phyloP scores from a whole-genome alignment of 2,888 invertebrate genomes.

The Mycalesis mineus region DNA sequence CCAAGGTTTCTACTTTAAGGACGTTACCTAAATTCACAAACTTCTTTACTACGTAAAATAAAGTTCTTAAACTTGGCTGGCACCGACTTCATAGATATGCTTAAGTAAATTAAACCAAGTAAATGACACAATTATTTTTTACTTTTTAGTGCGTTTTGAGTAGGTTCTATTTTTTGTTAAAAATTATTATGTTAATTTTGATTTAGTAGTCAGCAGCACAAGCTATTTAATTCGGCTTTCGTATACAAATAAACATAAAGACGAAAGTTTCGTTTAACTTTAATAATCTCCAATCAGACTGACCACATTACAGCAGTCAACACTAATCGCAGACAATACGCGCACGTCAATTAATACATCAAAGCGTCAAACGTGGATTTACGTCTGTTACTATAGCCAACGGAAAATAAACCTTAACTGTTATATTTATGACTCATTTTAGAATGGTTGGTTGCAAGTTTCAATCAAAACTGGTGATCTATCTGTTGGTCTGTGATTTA shows the following conservation, averaged over 20 bases:
- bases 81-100: no score
- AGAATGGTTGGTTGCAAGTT: neutral
- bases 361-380: slow-evolving; percentile 24
- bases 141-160: no score
- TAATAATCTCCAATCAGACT: slow-evolving; percentile 25
- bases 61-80: no score
- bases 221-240: no score
- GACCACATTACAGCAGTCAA: slow-evolving; percentile 15
- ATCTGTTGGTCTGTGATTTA: neutral
- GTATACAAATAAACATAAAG: neutral
- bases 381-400: neutral
- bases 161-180: no score
- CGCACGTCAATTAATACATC: slow-evolving; percentile 22
- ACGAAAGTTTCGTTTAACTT: slow-evolving; percentile 4
- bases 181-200: no score
- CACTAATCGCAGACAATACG: slow-evolving; percentile 15
- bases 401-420: neutral
- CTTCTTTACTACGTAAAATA: no score
- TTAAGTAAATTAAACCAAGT: no score
- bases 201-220: no score
- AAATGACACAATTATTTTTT: no score
- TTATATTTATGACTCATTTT: neutral
- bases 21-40: no score
- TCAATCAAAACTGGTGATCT: slow-evolving; percentile 5
- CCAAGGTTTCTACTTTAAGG: no score